These are phyloP conservation scores for Desmophyllum pertusum DNA, from an alignment of 92 coral and sea anemone species.

Conservation along the genomic window DNA sequence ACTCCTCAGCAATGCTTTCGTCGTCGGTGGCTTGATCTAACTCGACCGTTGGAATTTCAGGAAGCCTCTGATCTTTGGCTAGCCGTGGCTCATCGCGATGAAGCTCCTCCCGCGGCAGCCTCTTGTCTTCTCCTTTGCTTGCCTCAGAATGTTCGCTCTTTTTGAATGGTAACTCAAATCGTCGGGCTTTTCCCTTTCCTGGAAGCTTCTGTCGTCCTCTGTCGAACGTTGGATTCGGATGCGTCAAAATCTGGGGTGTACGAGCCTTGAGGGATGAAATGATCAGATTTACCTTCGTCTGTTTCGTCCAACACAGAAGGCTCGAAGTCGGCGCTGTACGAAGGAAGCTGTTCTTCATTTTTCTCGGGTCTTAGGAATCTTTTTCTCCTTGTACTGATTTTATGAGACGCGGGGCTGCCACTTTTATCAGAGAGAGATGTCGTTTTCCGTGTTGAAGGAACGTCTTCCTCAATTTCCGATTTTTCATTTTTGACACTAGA, in stretches of 20 bases:
- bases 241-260: constrained; percentile 66
- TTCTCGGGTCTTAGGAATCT: neutral
- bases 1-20: constrained; percentile 74
- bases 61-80: neutral
- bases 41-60: constrained; percentile 7
- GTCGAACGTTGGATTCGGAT: constrained; percentile 34
- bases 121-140: neutral
- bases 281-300: constrained; percentile 26
- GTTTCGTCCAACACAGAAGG: constrained; percentile 52
- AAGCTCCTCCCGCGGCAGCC: neutral
- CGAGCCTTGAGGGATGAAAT: constrained; percentile 22
- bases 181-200: neutral
- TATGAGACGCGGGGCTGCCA: constrained; percentile 12
- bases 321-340: constrained; percentile 70
- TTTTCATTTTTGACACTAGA: constrained; percentile 30
- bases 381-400: constrained; percentile 18
- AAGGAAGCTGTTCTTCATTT: constrained; percentile 11
- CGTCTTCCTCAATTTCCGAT: constrained; percentile 50
- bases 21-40: constrained; percentile 59
- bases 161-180: constrained; percentile 2
- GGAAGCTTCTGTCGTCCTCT: constrained; percentile 6
- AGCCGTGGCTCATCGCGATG: neutral
- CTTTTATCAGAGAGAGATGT: neutral
- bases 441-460: constrained; percentile 11
- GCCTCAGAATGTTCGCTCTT: neutral